Conservation (phyloP, 2,113 vertebrate genomes). For the Muscicapa adusta region DNA sequence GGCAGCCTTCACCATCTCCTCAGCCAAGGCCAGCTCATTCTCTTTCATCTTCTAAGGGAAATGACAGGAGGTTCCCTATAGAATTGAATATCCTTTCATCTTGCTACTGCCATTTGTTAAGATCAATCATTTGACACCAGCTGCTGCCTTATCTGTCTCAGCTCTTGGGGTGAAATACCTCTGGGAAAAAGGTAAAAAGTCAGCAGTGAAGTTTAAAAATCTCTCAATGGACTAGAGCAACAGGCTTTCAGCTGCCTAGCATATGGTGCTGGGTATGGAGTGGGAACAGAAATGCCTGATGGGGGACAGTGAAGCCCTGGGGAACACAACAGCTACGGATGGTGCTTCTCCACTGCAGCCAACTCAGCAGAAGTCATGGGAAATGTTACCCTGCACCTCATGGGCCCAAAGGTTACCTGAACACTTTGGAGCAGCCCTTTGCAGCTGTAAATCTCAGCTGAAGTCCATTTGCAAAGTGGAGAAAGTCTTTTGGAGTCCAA, state of each 20-base stretch:
- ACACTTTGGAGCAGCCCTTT: background rate
- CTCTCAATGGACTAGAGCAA: background rate
- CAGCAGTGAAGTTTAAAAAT: constrained; percentile 26
- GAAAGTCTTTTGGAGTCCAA: background rate
- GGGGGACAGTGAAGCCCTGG: background rate
- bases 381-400: background rate
- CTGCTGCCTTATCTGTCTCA: constrained; percentile 17
- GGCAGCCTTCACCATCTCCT: background rate
- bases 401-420: background rate
- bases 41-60: background rate
- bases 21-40: background rate
- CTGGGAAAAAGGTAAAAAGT: constrained; percentile 37
- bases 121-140: constrained; percentile 38
- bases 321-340: background rate
- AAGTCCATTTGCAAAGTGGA: background rate
- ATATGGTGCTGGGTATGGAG: background rate
- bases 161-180: constrained; percentile 26
- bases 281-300: background rate
- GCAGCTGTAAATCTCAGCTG: background rate
- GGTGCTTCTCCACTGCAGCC: background rate
- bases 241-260: background rate
- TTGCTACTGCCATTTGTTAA: background rate
- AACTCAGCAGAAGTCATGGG: background rate
- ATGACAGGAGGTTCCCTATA: background rate
- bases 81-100: constrained; percentile 19